Evolutionary conservation across 2,113 vertebrate species (phyloP).

Genomic region (Carassius gibelio): DNA sequence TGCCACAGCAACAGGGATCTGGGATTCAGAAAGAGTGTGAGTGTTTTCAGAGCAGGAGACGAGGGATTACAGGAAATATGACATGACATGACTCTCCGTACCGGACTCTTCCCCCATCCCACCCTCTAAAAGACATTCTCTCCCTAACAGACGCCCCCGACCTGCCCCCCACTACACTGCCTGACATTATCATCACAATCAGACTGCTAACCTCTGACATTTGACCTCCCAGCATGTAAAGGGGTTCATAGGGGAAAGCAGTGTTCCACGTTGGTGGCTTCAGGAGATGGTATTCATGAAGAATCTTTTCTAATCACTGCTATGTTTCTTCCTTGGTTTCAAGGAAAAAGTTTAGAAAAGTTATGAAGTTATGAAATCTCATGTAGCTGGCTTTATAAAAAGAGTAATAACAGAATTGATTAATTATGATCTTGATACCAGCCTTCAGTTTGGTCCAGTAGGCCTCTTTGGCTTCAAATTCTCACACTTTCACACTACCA

Average conservation of each 20-base stretch:
- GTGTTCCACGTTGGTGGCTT: conserved; percentile 59
- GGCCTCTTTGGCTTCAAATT: background rate
- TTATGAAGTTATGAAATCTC: background rate
- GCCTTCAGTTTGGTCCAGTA: background rate
- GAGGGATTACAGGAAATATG: conserved; percentile 83
- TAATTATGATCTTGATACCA: background rate
- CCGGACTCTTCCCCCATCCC: conserved; percentile 53
- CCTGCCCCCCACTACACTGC: conserved; percentile 59
- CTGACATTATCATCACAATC: conserved; percentile 85
- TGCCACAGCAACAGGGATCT: conserved; percentile 71
- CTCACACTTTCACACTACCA: background rate
- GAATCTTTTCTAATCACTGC: conserved; percentile 22
- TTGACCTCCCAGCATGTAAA: conserved; percentile 73
- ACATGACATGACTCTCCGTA: conserved; percentile 75
- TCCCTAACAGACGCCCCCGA: conserved; percentile 26
- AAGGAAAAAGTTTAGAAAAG: background rate
- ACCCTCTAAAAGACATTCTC: conserved; percentile 26
- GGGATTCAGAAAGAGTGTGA: conserved; percentile 64
- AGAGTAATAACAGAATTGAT: background rate
- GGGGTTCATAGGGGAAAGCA: conserved; percentile 56
- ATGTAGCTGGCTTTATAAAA: background rate
- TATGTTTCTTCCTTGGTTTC: conserved; percentile 35
- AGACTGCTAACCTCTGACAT: conserved; percentile 78
- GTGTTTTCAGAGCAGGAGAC: conserved; percentile 76
- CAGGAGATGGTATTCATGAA: conserved; percentile 54